Evolutionary conservation across 92 coral and sea anemone species (phyloP), one percentile per base, ranked within the genome.

Genomic region (Palythoa caribaeorum): DNA sequence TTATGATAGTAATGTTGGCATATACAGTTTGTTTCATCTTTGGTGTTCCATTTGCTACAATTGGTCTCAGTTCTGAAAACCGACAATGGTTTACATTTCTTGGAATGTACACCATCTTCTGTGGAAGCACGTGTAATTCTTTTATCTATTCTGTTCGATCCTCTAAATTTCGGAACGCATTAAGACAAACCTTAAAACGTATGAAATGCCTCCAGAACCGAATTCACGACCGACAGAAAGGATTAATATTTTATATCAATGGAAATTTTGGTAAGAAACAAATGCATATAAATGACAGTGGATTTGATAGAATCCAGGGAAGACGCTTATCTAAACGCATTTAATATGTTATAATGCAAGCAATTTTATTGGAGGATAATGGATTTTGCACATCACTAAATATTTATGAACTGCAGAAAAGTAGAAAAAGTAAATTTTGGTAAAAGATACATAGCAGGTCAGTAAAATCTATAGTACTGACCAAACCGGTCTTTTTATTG

Each of bases 41-140:
- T 39, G 53, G 78, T 17, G 20, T 16, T 15, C 15, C 12, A 16
- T 2, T 73, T 44, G 0, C 6, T 73, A 0, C 16, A 2, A 16
- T 17, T 73, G 52, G 35, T 12, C 4, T 39, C 11, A 44, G 2
- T 16, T 73, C 78, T 39, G 53, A 73, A 38, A 3, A 2, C 14
- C 28, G 1, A 5, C 55, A 39, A 6, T 39, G 55, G 78, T 4
- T 39, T 12, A 2, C 2, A 1, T 73, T 73, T 73, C 10, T 73
- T 39, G 35, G 36, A 16, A 3, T 1, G 6, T 73, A 14, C 35
- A 14, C 10, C 0, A 0, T 40, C 2, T 6, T 73, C 53, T 73
- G 53, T 44, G 78, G 78, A 16, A 71, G 76, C 19, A 1, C n/a
- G 3, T 71, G n/a, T 38, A 71, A 71, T 71, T 71, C 76, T 15